A percentile compares a stretch with the other conserved stretches of the same genome.
Evolutionary conservation across 2,888 invertebrate species (phyloP).

Genomic region (Amphipoea oculea): DNA sequence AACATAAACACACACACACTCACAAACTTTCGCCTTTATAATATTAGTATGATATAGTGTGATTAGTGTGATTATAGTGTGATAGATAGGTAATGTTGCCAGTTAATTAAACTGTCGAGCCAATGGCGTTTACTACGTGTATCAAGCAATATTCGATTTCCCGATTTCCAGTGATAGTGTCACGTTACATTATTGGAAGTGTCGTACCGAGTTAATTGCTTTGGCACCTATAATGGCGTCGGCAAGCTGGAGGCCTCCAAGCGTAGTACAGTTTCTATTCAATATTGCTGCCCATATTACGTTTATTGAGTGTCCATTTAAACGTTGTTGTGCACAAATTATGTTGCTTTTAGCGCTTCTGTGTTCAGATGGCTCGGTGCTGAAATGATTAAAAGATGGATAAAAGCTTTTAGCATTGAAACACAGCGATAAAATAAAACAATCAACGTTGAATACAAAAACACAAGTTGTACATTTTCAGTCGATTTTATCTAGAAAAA

Average conservation of each 20-base stretch:
- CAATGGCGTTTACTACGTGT: background rate
- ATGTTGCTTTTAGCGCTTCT: constrained; percentile 24
- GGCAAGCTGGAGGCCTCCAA: background rate
- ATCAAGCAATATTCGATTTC: background rate
- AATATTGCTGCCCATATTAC: constrained; percentile 14
- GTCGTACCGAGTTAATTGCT: background rate
- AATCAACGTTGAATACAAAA: background rate
- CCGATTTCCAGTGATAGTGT: background rate
- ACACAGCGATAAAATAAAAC: background rate
- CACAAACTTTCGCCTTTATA: too few species aligned
- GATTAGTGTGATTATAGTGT: background rate
- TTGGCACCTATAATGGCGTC: background rate
- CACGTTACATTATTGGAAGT: background rate
- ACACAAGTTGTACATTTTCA: background rate
- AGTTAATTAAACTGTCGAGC: background rate
- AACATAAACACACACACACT: too few species aligned
- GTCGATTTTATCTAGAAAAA: too few species aligned
- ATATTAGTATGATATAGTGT: too few species aligned
- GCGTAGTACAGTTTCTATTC: background rate
- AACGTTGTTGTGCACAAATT: background rate
- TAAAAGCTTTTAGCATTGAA: constrained; percentile 5
- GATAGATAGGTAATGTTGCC: background rate
- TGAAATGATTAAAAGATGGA: constrained; percentile 5
- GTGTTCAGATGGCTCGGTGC: background rate
- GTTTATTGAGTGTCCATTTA: background rate